Conservation (phyloP, 2,888 invertebrate species). For the Thymelicus acteon region DNA sequence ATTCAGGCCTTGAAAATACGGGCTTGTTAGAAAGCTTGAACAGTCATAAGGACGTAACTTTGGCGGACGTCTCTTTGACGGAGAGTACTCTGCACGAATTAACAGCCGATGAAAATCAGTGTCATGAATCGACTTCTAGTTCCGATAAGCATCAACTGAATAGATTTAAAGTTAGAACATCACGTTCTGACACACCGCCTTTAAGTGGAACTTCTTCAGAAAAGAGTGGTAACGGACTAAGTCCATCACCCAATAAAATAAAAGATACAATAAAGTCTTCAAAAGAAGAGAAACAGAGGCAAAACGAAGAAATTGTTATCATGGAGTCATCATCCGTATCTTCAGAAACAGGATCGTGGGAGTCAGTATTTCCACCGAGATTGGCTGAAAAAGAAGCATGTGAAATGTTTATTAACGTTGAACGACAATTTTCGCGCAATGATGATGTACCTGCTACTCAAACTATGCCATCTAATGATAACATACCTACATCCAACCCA, state of each 20-base stretch:
- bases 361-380: conserved; percentile 84
- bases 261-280: conserved; percentile 61
- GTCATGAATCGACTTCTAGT: conserved; percentile 54
- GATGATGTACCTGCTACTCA: conserved; percentile 35
- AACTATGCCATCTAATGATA: conserved; percentile 33
- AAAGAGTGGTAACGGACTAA: conserved; percentile 49
- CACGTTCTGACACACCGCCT: conserved; percentile 45
- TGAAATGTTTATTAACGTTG: conserved; percentile 71
- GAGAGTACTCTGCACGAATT: conserved; percentile 75
- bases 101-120: conserved; percentile 62
- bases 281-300: conserved; percentile 86
- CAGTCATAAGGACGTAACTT: conserved; percentile 69
- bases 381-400: conserved; percentile 70
- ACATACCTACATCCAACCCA: conserved; percentile 48
- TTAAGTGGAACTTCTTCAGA: conserved; percentile 48
- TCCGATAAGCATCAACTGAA: conserved; percentile 51
- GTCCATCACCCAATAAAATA: conserved; percentile 44
- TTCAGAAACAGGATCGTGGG: conserved; percentile 88
- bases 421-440: conserved; percentile 57
- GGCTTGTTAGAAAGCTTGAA: conserved; percentile 68
- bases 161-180: conserved; percentile 44
- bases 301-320: conserved; percentile 86
- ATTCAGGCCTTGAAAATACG: conserved; percentile 78
- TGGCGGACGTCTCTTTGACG: conserved; percentile 70
- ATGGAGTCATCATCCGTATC: conserved; percentile 87